Conservation (phyloP, 2,113 vertebrate genomes). For the Aegotheles bennettii region DNA sequence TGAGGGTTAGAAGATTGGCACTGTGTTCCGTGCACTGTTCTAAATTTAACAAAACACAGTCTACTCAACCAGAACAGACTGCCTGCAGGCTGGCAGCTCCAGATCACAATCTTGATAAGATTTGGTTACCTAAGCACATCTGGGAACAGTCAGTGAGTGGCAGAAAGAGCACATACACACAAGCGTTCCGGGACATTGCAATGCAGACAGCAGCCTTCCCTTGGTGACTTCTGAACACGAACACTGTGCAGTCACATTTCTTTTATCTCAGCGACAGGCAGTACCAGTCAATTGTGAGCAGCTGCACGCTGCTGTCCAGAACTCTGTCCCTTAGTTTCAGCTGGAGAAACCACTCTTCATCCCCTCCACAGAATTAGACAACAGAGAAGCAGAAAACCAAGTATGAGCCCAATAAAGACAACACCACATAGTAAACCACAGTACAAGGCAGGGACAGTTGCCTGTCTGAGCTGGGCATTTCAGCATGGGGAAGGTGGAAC, state of each 20-base stretch:
- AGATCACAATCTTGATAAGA: not conserved
- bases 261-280: not conserved
- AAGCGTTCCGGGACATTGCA: not conserved
- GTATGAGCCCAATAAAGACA: not conserved
- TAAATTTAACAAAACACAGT: not conserved
- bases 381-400: not conserved
- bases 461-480: not conserved
- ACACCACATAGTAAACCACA: fast-evolving
- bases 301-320: not conserved
- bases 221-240: not conserved
- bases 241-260: not conserved
- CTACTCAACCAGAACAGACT: not conserved
- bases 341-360: not conserved
- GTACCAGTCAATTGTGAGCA: not conserved
- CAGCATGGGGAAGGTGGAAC: not conserved
- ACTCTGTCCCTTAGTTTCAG: not conserved
- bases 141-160: not conserved
- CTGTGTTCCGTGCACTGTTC: not conserved
- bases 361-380: not conserved
- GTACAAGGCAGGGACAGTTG: not conserved
- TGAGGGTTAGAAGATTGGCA: not conserved
- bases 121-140: not conserved
- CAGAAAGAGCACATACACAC: not conserved
- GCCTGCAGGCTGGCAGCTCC: conserved; percentile 13
- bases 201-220: not conserved